phyloP scores from a whole-genome alignment of 2,113 vertebrate genomes.

The Euleptes europaea region DNA sequence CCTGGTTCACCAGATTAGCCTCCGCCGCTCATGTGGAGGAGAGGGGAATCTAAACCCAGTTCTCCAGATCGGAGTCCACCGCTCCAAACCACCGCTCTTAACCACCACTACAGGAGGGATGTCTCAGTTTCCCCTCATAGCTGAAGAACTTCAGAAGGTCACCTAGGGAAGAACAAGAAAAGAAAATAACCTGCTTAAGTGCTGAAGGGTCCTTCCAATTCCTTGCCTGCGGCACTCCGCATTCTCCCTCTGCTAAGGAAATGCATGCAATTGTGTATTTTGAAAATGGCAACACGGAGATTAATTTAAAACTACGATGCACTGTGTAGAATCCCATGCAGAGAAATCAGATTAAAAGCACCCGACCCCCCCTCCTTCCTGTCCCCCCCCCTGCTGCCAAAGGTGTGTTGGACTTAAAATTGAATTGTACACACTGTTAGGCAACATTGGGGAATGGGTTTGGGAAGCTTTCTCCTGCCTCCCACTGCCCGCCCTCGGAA shows the following conservation, averaged over 20 bases:
- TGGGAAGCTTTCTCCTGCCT: not conserved
- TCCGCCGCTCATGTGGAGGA: too few species aligned
- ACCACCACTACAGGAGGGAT: not conserved
- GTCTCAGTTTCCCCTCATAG: not conserved
- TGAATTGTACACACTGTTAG: not conserved
- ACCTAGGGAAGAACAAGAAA: not conserved
- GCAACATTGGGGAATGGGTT: not conserved
- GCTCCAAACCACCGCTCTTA: too few species aligned
- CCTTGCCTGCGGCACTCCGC: not conserved
- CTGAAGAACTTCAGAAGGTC: not conserved
- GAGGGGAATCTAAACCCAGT: too few species aligned
- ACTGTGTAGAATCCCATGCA: not conserved
- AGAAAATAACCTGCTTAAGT: not conserved
- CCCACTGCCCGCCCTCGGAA: not conserved
- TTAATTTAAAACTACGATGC: not conserved
- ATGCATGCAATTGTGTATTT: not conserved
- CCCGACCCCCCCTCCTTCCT: not conserved
- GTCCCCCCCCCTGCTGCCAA: not conserved
- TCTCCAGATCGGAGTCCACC: too few species aligned
- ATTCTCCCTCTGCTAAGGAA: not conserved
- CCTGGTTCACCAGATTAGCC: too few species aligned
- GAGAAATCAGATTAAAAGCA: not conserved
- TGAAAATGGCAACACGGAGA: not conserved
- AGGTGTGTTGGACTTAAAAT: not conserved
- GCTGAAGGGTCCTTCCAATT: not conserved